Percentiles rank a stretch among this genome's conserved stretches.
phyloP scores from a whole-genome alignment of 1,140 invertebrate species.

The Nylanderia fulva region DNA sequence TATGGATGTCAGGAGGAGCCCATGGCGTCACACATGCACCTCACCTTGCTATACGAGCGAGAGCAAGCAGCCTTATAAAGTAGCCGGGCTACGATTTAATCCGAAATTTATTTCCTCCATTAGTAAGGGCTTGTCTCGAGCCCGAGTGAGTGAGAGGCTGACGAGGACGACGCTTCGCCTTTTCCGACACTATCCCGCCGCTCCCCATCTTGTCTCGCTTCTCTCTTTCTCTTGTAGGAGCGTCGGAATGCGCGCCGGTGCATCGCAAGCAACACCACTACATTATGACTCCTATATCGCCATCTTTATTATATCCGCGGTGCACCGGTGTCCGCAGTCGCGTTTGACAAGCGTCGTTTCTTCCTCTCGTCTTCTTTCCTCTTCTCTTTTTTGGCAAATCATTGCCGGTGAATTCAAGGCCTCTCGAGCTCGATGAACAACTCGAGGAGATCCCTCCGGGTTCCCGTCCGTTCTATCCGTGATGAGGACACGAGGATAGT shows the following conservation, averaged over 20 bases:
- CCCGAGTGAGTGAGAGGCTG: conserved; percentile 84
- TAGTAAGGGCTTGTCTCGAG: conserved; percentile 86
- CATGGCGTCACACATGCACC: conserved; percentile 77
- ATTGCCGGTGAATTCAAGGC: conserved; percentile 55
- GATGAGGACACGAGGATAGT: conserved; percentile 36
- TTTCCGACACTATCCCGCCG: conserved; percentile 55
- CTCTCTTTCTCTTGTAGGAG: conserved; percentile 70
- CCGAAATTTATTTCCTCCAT: conserved; percentile 86
- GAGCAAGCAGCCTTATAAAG: conserved; percentile 83
- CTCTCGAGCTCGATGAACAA: conserved; percentile 48
- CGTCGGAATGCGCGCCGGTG: conserved; percentile 81
- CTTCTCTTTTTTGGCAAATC: conserved; percentile 63
- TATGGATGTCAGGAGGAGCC: conserved; percentile 74
- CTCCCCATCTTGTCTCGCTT: conserved; percentile 61
- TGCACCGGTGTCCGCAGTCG: conserved; percentile 70
- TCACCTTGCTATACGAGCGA: conserved; percentile 68
- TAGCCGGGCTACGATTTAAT: conserved; percentile 86
- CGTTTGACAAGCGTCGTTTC: conserved; percentile 78
- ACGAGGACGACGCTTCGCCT: conserved; percentile 78
- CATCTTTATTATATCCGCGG: conserved; percentile 85
- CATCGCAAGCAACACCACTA: conserved; percentile 81
- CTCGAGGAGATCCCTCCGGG: conserved; percentile 32
- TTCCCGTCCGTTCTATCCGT: conserved; percentile 39
- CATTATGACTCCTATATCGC: conserved; percentile 85
- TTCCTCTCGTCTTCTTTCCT: conserved; percentile 53